Base-by-base conservation (phyloP, 2,797 vertebrate species). In the Amblyopsis hoosieri region DNA sequence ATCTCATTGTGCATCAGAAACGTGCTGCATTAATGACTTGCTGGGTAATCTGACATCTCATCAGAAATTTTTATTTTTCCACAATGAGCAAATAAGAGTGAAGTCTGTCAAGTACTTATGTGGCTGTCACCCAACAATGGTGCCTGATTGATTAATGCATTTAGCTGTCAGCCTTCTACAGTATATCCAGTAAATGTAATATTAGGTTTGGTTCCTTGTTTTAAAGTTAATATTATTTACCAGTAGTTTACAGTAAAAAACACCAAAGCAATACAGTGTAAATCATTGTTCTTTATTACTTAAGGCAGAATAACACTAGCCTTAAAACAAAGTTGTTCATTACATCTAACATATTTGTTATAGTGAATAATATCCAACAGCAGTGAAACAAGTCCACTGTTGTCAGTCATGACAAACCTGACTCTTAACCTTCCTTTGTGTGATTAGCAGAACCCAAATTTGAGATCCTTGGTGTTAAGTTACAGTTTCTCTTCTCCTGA, bases 301-400 rank as follows among this genome's bases (percentile, higher is more conserved):
- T 3, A 55, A 31, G 31, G 54, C 31, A 54, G 53, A 29, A 29
- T 4, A 29, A 29, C 23, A 29, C 23, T 29, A 29, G 23, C 23
- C 23, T 29, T 29, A 29, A 29, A 29, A 29, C 23, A 29, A 29
- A 29, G 23, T 29, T 29, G 23, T 29, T 29, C 3, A 29, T 29
- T 29, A 29, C 33, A 13, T 45, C 60, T 59, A 67, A 74, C 77
- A 77, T 53, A 66, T 58, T 75, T 85, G 85, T 85, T 84, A 81
- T 57, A 4, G 57, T 86, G 78, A 87, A 84, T 85, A 86, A 89
- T 85, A 69, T 64, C 59, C 58, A 48, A 73, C 75, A 67, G 58
- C 71, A 61, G 61, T 55, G 71, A 76, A 79, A 79, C 72, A 84
- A 69, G 57, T 54, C 66, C 57, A 13, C 49, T 10, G 46, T 37